Conservation (phyloP, 2,888 invertebrate species). For the Nyleta sp. region DNA sequence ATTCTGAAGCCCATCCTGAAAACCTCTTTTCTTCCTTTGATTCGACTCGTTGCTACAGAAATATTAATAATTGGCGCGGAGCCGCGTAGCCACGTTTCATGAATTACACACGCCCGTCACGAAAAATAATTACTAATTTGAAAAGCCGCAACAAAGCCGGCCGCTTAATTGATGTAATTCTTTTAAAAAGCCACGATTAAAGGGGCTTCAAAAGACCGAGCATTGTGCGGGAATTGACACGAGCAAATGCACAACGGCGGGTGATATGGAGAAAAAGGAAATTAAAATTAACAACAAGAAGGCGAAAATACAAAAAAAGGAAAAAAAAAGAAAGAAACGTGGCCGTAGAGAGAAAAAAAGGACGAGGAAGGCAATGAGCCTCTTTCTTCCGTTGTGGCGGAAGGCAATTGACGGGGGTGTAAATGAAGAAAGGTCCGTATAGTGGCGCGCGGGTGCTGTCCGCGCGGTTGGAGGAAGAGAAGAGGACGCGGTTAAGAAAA, state of each 20-base stretch:
- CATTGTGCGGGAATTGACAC: constrained; percentile 63
- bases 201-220: constrained; percentile 40
- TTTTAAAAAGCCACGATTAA: constrained; percentile 49
- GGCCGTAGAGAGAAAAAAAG: constrained; percentile 21
- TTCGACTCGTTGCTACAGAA: constrained; percentile 26
- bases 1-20: too few species aligned
- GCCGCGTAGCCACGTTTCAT: constrained; percentile 34
- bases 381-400: constrained; percentile 63
- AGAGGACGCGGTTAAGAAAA: constrained; percentile 56
- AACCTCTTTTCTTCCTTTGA: constrained; percentile 35
- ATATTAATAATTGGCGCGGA: constrained; percentile 48
- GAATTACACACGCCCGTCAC: constrained; percentile 49
- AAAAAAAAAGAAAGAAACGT: constrained; percentile 23
- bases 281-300: constrained; percentile 51
- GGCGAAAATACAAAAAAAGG: constrained; percentile 28
- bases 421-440: constrained; percentile 65
- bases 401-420: constrained; percentile 66
- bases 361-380: constrained; percentile 59
- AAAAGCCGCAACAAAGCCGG: constrained; percentile 52
- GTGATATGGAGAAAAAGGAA: constrained; percentile 34
- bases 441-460: constrained; percentile 60
- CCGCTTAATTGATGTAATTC: constrained; percentile 60
- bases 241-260: constrained; percentile 54
- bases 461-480: constrained; percentile 63
- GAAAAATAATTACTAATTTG: constrained; percentile 62